Evolutionary conservation across 92 coral and sea anemone species (phyloP).

Genomic region (Muricea muricata): DNA sequence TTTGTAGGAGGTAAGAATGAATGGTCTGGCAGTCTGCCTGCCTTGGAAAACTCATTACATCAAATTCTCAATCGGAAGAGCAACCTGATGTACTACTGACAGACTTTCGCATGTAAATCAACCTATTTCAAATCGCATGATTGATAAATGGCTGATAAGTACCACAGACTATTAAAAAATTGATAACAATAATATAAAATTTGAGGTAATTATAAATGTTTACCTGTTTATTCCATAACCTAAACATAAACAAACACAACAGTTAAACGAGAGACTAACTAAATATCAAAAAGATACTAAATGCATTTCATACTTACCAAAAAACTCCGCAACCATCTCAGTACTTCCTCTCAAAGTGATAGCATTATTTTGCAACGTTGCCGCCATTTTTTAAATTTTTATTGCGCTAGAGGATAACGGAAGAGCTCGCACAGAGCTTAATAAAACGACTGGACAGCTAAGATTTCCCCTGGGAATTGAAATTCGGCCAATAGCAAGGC

Average conservation of each 20-base stretch:
- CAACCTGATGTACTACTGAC: too few species aligned
- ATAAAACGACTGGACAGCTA: background rate
- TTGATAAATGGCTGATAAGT: too few species aligned
- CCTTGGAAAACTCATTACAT: too few species aligned
- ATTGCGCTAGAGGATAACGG: conserved; percentile 32
- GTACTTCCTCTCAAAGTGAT: conserved; percentile 96
- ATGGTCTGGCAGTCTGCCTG: too few species aligned
- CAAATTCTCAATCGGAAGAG: too few species aligned
- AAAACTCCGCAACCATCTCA: conserved; percentile 93
- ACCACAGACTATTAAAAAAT: too few species aligned
- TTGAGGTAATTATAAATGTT: conserved; percentile 13
- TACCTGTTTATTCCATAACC: conserved; percentile 97
- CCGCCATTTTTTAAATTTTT: conserved; percentile 91
- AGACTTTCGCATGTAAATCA: too few species aligned
- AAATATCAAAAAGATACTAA: background rate
- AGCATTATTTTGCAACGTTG: conserved; percentile 75
- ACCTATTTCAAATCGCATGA: too few species aligned
- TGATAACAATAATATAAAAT: too few species aligned
- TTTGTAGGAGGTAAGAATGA: too few species aligned
- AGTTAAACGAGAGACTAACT: background rate
- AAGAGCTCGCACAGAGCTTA: background rate
- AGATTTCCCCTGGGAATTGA: too few species aligned
- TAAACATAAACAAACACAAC: conserved; percentile 48
- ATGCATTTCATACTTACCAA: conserved; percentile 61
- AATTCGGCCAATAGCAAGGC: too few species aligned